Conservation (phyloP, 2,113 vertebrate species). For the Rattus rattus region DNA sequence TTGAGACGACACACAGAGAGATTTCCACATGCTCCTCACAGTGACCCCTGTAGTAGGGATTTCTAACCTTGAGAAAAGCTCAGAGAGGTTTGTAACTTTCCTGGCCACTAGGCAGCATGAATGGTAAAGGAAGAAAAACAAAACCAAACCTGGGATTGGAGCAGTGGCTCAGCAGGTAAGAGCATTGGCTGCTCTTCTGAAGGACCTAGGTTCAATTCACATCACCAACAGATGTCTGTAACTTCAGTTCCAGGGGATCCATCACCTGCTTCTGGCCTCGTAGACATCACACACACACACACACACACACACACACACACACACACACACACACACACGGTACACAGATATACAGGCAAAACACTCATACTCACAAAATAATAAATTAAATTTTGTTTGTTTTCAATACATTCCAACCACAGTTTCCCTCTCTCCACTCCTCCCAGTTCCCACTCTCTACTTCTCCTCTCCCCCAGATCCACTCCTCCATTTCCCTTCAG, state of each 20-base stretch:
- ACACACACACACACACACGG: not conserved
- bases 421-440: not conserved
- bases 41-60: not conserved
- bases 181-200: not conserved
- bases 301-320: not conserved
- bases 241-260: not conserved
- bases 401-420: not conserved
- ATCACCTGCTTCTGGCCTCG: not conserved
- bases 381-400: not conserved
- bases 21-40: not conserved
- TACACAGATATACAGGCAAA: not conserved
- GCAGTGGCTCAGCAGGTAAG: not conserved
- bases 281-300: not conserved
- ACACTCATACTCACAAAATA: not conserved
- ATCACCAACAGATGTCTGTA: not conserved
- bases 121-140: not conserved
- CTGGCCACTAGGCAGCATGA: not conserved
- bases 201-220: not conserved
- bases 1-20: not conserved
- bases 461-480: not conserved
- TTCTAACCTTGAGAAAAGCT: not conserved
- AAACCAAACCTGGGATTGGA: not conserved
- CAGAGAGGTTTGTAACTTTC: not conserved
- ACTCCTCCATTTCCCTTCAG: not conserved
- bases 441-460: not conserved